These are phyloP conservation scores for Alaudala cheleensis DNA, from an alignment of 2,113 vertebrate genomes.

Conservation along the genomic window DNA sequence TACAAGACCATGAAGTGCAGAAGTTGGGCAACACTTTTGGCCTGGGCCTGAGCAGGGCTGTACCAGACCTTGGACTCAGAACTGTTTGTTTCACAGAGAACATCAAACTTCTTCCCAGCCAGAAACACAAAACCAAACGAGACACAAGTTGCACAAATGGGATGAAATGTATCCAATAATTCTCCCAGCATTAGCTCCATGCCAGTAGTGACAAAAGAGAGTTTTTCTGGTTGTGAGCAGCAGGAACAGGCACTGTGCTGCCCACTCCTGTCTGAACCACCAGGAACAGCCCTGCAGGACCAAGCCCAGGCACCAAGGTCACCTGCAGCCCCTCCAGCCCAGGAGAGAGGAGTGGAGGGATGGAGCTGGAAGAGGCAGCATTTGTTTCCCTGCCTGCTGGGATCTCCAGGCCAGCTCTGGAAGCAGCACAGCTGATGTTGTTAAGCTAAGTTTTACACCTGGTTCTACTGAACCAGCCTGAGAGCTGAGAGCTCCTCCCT, in stretches of 20 bases:
- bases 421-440: background rate
- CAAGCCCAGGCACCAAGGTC: accelerated
- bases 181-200: background rate
- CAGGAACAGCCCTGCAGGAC: background rate
- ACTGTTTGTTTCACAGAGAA: background rate
- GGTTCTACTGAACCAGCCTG: too few relatives aligned
- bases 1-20: background rate
- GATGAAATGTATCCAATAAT: background rate
- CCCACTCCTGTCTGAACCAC: background rate
- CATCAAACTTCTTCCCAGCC: background rate
- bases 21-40: background rate
- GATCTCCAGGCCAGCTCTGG: background rate
- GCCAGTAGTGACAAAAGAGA: background rate
- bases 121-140: accelerated
- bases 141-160: background rate
- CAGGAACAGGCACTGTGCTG: background rate
- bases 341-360: background rate
- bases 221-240: background rate
- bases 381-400: background rate
- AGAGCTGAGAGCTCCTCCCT: too few relatives aligned
- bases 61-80: background rate
- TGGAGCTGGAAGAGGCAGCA: background rate
- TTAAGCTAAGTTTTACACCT: too few relatives aligned
- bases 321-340: background rate
- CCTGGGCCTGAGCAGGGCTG: accelerated